Conservation (phyloP, 2,888 invertebrate species). For the Nephrocerus scutellatus region DNA sequence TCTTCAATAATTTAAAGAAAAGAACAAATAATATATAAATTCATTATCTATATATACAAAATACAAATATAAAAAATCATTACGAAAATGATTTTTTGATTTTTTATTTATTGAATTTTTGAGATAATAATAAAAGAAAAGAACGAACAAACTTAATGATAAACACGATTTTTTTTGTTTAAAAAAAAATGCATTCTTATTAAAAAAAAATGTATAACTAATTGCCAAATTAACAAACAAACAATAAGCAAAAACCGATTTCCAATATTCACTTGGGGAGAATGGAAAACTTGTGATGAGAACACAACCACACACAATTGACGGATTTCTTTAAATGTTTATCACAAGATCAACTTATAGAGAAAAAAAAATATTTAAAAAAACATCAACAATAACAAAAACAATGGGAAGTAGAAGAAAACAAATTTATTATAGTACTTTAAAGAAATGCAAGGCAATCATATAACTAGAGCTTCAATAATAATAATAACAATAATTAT, state of each 20-base stretch:
- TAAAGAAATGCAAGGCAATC: conserved; percentile 48
- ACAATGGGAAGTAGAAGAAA: conserved; percentile 14
- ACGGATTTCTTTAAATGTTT: no score
- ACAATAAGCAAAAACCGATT: no score
- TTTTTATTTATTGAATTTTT: conserved; percentile 1
- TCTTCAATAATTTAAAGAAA: conserved; percentile 15
- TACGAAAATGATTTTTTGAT: background rate
- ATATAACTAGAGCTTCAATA: conserved; percentile 46
- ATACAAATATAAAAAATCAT: conserved; percentile 33
- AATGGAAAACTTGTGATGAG: no score
- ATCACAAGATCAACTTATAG: conserved; percentile 34
- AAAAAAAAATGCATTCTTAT: conserved; percentile 1
- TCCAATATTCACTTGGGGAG: no score
- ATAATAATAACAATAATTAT: conserved; percentile 21
- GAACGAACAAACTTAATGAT: no score
- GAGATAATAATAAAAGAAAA: no score
- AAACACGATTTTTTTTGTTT: no score
- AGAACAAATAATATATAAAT: background rate
- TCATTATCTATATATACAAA: conserved; percentile 25
- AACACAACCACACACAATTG: no score
- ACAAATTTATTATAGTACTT: conserved; percentile 29
- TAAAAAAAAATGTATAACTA: no score
- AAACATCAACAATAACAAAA: conserved; percentile 6
- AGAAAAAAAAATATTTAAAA: conserved; percentile 27
- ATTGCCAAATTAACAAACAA: no score